Conservation (phyloP, 2,113 vertebrate genomes). For the Tenrec ecaudatus region DNA sequence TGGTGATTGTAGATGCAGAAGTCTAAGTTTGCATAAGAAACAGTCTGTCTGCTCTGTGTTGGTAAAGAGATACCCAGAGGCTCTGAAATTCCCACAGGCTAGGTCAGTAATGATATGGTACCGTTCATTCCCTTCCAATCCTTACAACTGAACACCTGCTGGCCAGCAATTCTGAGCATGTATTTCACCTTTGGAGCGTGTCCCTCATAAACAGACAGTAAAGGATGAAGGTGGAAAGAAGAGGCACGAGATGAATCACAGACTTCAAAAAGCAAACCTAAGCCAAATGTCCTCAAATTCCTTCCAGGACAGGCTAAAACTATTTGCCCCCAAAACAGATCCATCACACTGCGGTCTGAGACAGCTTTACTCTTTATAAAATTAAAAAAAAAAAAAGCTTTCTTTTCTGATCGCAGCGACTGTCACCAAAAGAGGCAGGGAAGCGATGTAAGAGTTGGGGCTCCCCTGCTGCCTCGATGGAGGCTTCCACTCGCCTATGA, state of each 20-base stretch:
- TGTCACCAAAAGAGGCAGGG: slow-evolving; percentile 34
- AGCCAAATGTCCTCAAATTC: slow-evolving; percentile 72
- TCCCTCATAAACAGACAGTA: slow-evolving; percentile 71
- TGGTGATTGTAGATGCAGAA: slow-evolving; percentile 75
- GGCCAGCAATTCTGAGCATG: slow-evolving; percentile 70
- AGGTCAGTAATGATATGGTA: slow-evolving; percentile 53
- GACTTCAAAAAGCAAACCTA: slow-evolving; percentile 62
- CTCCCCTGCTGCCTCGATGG: slow-evolving; percentile 53
- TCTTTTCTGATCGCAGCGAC: slow-evolving; percentile 59
- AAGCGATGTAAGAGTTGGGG: slow-evolving; percentile 56
- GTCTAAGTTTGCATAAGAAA: slow-evolving; percentile 73
- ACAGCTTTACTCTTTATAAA: slow-evolving; percentile 53
- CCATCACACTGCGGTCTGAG: slow-evolving; percentile 45
- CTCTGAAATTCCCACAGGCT: slow-evolving; percentile 61
- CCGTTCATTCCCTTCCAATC: slow-evolving; percentile 30
- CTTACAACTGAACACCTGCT: slow-evolving; percentile 54
- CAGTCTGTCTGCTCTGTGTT: slow-evolving; percentile 66
- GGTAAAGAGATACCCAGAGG: slow-evolving; percentile 65
- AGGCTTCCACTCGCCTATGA: slow-evolving; percentile 51
- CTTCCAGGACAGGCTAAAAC: slow-evolving; percentile 65
- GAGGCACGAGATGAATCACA: slow-evolving; percentile 69
- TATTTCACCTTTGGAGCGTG: slow-evolving; percentile 72
- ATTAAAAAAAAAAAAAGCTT: slow-evolving; percentile 47
- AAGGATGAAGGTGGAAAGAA: slow-evolving; percentile 56
- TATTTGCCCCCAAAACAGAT: slow-evolving; percentile 60